phyloP scores from a whole-genome alignment of 2,888 invertebrate genomes.

The Thymelicus acteon region DNA sequence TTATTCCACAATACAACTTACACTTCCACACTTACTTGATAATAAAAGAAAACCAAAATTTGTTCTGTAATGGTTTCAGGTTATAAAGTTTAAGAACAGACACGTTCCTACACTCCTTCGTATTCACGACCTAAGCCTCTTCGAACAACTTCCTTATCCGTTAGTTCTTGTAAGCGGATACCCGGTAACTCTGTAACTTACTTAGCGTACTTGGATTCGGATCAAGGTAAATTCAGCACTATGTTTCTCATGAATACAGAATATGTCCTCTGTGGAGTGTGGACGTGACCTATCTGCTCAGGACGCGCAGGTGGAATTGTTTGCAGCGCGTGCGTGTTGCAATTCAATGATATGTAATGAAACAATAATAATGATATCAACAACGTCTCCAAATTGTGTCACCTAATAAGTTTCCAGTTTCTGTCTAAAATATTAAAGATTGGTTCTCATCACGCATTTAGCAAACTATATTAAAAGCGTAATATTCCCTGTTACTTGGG shows the following conservation, averaged over 20 bases:
- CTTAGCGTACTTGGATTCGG: slow-evolving; percentile 5
- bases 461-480: too few relatives aligned
- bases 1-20: too few relatives aligned
- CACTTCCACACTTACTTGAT: too few relatives aligned
- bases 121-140: slow-evolving; percentile 4
- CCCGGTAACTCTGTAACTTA: slow-evolving; percentile 7
- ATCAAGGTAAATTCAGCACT: slow-evolving; percentile 5
- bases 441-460: too few relatives aligned
- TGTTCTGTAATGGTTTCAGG: background rate
- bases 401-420: too few relatives aligned
- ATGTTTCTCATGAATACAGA: slow-evolving; percentile 12
- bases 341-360: background rate
- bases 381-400: too few relatives aligned
- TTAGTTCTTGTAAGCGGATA: slow-evolving; percentile 10
- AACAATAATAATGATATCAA: too few relatives aligned
- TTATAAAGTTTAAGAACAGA: background rate
- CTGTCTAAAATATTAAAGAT: too few relatives aligned
- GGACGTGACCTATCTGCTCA: slow-evolving; percentile 1
- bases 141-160: slow-evolving; percentile 10
- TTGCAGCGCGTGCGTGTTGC: background rate
- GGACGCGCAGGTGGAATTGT: background rate
- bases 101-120: background rate
- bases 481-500: too few relatives aligned
- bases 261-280: slow-evolving; percentile 3
- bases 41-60: background rate